Evolutionary conservation across 2,888 invertebrate species (phyloP).

Genomic region (Lasioglossum leucozonium): DNA sequence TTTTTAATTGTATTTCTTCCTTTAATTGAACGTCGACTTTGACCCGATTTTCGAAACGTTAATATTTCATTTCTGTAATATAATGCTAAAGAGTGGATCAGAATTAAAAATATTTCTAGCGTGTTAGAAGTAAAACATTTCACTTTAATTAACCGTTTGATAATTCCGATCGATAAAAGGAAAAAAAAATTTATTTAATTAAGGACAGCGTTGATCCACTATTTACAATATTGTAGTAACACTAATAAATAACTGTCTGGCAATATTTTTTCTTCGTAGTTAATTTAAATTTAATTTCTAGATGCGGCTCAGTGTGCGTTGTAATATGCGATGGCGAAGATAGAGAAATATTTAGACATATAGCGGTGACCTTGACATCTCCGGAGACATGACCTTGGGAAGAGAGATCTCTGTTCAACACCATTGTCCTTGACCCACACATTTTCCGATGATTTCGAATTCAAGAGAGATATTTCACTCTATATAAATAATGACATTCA

Average conservation of each 20-base stretch:
- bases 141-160: neutral
- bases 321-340: conserved; percentile 1
- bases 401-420: conserved; percentile 5
- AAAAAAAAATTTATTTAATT: neutral
- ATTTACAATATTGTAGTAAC: neutral
- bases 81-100: neutral
- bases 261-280: neutral
- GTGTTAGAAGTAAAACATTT: neutral
- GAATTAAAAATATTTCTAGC: neutral
- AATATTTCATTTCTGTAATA: neutral
- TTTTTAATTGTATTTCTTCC: conserved; percentile 9
- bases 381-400: neutral
- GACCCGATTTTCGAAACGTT: neutral
- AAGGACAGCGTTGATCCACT: neutral
- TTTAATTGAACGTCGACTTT: neutral
- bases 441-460: conserved; percentile 13
- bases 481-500: neutral
- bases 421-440: conserved; percentile 20
- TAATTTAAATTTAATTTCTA: neutral
- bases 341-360: conserved; percentile 7
- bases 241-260: neutral
- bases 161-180: neutral
- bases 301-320: neutral
- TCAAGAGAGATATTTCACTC: conserved; percentile 13
- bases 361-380: conserved; percentile 3